A percentile compares a stretch with the other conserved stretches of the same genome.
Evolutionary conservation across 2,888 invertebrate genomes (phyloP).

Genomic region (Meteorus colon): DNA sequence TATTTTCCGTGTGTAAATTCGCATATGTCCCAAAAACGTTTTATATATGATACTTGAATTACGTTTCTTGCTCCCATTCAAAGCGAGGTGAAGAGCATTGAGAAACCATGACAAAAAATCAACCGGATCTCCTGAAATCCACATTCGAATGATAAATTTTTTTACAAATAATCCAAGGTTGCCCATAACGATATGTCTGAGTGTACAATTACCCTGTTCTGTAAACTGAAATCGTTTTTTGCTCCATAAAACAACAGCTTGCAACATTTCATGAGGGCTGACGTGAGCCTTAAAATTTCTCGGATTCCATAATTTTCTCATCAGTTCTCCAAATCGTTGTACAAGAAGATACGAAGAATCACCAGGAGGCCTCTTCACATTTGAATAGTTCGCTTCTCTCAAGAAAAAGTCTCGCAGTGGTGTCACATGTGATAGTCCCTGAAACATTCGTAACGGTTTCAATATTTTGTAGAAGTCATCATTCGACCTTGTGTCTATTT

Average conservation of each 20-base stretch:
- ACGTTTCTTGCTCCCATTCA: slow-evolving; percentile 92
- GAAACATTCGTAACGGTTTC: slow-evolving; percentile 60
- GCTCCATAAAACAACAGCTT: slow-evolving; percentile 97
- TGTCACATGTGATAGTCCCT: slow-evolving; percentile 96
- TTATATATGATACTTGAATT: slow-evolving; percentile 95
- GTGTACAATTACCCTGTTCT: slow-evolving; percentile 85
- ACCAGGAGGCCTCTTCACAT: slow-evolving; percentile 93
- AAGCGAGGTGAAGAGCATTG: slow-evolving; percentile 94
- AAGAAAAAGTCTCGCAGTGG: slow-evolving; percentile 97
- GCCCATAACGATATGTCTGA: background rate
- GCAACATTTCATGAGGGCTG: slow-evolving; percentile 99
- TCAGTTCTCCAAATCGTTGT: slow-evolving; percentile 93
- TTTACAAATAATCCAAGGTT: background rate
- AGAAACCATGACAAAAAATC: slow-evolving; percentile 99
- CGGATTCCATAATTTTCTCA: slow-evolving; percentile 99
- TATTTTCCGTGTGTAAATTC: slow-evolving; percentile 92
- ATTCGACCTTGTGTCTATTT: too few species aligned
- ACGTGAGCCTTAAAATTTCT: slow-evolving; percentile 99
- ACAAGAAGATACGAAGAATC: slow-evolving; percentile 94
- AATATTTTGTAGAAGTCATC: background rate
- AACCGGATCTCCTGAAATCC: slow-evolving; percentile 87
- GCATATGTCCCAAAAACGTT: slow-evolving; percentile 94
- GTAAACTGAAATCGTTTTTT: slow-evolving; percentile 98
- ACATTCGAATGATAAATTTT: background rate
- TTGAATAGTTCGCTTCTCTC: slow-evolving; percentile 92